Evolutionary conservation across 2,888 invertebrate species (phyloP).

Genomic region (Cheilosia vulpina): DNA sequence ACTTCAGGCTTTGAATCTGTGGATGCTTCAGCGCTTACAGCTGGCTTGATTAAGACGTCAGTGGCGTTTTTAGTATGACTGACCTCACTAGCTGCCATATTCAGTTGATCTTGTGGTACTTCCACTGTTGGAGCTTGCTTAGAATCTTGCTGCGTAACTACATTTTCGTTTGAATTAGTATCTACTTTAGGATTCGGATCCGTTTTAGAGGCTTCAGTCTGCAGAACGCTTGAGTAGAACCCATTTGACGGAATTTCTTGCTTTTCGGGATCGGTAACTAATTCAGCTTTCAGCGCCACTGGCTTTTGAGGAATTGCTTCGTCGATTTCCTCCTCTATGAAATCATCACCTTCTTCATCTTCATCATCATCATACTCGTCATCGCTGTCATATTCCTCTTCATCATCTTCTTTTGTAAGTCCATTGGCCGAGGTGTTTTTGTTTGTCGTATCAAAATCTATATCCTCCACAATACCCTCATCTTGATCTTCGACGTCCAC

Average conservation of each 20-base stretch:
- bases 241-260: constrained; percentile 5
- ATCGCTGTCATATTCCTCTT: constrained; percentile 78
- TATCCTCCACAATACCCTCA: constrained; percentile 30
- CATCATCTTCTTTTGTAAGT: constrained; percentile 74
- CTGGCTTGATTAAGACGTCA: background rate
- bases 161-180: background rate
- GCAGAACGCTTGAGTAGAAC: background rate
- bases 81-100: background rate
- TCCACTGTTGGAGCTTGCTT: too few species aligned
- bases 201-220: constrained; percentile 1
- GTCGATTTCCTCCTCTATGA: constrained; percentile 62
- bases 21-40: background rate
- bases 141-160: background rate
- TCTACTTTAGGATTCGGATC: background rate
- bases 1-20: background rate
- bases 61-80: background rate
- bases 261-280: background rate
- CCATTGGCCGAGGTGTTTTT: constrained; percentile 1
- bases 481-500: background rate
- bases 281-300: background rate
- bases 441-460: background rate
- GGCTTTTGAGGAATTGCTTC: background rate
- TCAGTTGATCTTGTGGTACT: background rate
- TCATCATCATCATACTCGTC: constrained; percentile 76
- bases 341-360: constrained; percentile 76